These are phyloP conservation scores for Noctua comes DNA, from an alignment of 2,888 invertebrate species.

Conservation along the genomic window DNA sequence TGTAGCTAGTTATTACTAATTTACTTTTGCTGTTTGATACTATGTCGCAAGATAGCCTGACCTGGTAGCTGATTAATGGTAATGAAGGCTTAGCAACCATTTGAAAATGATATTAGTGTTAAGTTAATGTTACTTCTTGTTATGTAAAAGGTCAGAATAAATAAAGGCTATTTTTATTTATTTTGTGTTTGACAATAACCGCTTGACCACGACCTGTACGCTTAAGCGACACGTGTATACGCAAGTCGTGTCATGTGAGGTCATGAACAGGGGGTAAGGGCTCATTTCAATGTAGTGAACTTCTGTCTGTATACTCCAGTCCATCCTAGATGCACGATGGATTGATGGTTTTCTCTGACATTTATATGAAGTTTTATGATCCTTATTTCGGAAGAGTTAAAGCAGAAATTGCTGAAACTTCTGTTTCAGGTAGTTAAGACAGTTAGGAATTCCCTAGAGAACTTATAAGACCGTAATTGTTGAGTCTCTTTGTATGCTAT, in stretches of 20 bases:
- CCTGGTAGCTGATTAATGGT: background rate
- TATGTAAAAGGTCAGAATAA: background rate
- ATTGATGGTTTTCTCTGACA: background rate
- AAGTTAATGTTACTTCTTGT: background rate
- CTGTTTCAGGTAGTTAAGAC: background rate
- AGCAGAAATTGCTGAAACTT: conserved; percentile 12
- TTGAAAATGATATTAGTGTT: background rate
- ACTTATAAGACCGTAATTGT: conserved; percentile 28
- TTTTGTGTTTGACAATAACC: background rate
- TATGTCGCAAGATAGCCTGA: background rate
- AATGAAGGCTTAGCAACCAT: background rate
- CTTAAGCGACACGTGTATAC: background rate
- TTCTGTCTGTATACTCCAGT: background rate
- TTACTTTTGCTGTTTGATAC: background rate
- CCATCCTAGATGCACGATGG: background rate
- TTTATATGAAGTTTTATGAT: background rate
- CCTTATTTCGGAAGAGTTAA: conserved; percentile 7
- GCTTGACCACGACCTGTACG: background rate
- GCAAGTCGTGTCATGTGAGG: background rate
- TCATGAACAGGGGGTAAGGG: background rate
- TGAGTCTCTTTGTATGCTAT: conserved; percentile 38
- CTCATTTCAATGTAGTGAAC: background rate
- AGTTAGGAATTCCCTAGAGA: conserved; percentile 1
- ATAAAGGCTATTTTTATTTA: background rate
- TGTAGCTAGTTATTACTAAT: background rate